A percentile compares a stretch with the other conserved stretches of the same genome.
phyloP scores from a whole-genome alignment of 2,888 invertebrate species.

The Thera britannica region DNA sequence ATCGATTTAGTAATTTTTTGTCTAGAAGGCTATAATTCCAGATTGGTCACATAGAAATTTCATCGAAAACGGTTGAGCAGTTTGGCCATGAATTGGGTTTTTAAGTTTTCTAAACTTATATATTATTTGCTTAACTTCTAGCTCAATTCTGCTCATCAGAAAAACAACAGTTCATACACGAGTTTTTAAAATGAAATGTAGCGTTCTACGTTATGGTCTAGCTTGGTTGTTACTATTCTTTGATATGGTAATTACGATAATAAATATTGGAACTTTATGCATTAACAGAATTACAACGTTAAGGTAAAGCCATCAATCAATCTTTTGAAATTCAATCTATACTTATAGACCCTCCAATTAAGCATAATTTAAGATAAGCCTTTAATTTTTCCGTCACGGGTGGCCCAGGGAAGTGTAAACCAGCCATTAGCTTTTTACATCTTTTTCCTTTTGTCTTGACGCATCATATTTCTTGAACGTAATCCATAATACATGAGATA shows the following conservation, averaged over 20 bases:
- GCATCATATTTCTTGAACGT: conserved; percentile 70
- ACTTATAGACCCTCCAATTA: conserved; percentile 80
- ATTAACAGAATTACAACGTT: conserved; percentile 55
- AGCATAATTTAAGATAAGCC: conserved; percentile 82
- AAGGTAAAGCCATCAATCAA: conserved; percentile 77
- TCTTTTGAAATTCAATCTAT: conserved; percentile 79
- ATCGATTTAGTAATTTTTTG: too few relatives aligned
- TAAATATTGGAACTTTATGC: conserved; percentile 60
- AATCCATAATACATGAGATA: conserved; percentile 82
- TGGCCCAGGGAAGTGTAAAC: conserved; percentile 77
- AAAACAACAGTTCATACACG: not conserved
- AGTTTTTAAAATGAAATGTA: not conserved
- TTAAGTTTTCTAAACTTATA: too few relatives aligned
- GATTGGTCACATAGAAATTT: too few relatives aligned
- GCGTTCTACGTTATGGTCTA: not conserved
- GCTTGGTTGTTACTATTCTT: conserved; percentile 30
- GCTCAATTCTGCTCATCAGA: not conserved
- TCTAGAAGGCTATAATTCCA: too few relatives aligned
- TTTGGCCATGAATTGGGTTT: too few relatives aligned
- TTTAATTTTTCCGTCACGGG: conserved; percentile 81
- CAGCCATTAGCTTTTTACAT: conserved; percentile 73
- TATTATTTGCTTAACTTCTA: not conserved
- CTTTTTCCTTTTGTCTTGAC: conserved; percentile 78
- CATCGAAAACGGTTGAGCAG: too few relatives aligned
- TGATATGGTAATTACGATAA: conserved; percentile 57